phyloP scores from a whole-genome alignment of 1,140 invertebrate genomes.

The Augochlora pura region DNA sequence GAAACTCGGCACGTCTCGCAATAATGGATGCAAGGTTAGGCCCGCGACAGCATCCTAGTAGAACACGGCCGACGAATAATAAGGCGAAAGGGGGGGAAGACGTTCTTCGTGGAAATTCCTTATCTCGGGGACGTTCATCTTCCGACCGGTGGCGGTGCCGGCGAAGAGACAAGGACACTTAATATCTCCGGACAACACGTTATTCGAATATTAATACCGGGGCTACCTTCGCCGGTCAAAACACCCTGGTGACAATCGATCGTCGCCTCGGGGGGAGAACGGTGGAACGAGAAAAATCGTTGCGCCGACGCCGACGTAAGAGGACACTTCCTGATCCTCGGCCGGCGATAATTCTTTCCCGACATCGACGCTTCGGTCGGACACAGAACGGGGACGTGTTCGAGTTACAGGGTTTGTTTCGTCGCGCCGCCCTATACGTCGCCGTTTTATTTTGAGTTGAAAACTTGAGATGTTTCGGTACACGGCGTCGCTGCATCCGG shows the following conservation, averaged over 20 bases:
- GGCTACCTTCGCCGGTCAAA: neutral
- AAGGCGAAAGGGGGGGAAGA: conserved; percentile 7
- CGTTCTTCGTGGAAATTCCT: conserved; percentile 35
- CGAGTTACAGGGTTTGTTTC: conserved; percentile 22
- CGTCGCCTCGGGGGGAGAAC: conserved; percentile 9
- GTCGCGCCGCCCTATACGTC: neutral
- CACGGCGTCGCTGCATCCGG: neutral
- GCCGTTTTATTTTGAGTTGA: neutral
- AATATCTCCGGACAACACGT: conserved; percentile 35
- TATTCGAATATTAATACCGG: conserved; percentile 56
- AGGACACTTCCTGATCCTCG: conserved; percentile 28
- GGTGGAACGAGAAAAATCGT: conserved; percentile 37
- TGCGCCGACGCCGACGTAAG: conserved; percentile 22
- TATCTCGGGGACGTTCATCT: conserved; percentile 52
- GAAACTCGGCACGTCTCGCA: conserved; percentile 36
- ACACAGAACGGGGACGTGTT: neutral
- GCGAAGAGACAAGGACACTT: conserved; percentile 27
- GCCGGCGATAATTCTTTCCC: conserved; percentile 37
- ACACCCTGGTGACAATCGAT: conserved; percentile 42
- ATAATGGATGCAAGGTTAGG: conserved; percentile 35
- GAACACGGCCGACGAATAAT: conserved; percentile 36
- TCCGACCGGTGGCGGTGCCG: neutral
- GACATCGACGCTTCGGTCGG: conserved; percentile 5
- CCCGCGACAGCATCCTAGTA: neutral
- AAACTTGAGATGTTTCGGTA: neutral